These are phyloP conservation scores for Dipodomys stephensi DNA, from an alignment of 2,113 vertebrate genomes.

Conservation along the genomic window DNA sequence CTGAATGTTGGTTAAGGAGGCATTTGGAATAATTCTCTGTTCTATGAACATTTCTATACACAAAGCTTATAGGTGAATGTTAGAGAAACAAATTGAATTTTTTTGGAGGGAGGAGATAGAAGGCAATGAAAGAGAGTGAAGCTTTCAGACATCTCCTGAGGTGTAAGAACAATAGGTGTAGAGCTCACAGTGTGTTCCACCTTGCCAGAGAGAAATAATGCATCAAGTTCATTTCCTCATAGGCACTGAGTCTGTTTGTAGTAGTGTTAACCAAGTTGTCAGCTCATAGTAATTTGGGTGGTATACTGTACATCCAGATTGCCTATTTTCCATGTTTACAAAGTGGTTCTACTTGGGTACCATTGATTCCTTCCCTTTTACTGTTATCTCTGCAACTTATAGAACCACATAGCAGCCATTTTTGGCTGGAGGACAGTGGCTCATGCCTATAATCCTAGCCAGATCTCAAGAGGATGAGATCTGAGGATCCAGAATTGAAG, in stretches of 20 bases:
- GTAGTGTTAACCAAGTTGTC: background rate
- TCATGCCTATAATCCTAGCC: no score
- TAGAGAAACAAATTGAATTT: background rate
- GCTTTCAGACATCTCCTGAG: background rate
- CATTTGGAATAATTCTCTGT: background rate
- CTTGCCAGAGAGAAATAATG: background rate
- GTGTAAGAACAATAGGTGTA: background rate
- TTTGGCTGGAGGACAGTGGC: background rate
- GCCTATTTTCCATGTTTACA: background rate
- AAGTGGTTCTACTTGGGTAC: background rate
- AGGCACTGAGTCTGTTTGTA: background rate
- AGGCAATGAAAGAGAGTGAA: background rate
- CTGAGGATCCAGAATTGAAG: no score
- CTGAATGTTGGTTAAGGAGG: no score
- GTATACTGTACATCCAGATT: background rate
- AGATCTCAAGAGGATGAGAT: no score
- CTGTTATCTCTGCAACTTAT: background rate
- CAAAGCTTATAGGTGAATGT: background rate
- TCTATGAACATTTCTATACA: slow-evolving; percentile 6
- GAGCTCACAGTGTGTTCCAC: background rate
- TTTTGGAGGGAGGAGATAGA: background rate
- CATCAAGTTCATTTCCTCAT: background rate
- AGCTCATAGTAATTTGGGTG: background rate
- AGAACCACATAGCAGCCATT: background rate
- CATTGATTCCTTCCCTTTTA: background rate